Percentiles rank a stretch among this genome's conserved stretches.
Conservation (phyloP, 1,140 invertebrate genomes). For the Lethrus apterus region DNA sequence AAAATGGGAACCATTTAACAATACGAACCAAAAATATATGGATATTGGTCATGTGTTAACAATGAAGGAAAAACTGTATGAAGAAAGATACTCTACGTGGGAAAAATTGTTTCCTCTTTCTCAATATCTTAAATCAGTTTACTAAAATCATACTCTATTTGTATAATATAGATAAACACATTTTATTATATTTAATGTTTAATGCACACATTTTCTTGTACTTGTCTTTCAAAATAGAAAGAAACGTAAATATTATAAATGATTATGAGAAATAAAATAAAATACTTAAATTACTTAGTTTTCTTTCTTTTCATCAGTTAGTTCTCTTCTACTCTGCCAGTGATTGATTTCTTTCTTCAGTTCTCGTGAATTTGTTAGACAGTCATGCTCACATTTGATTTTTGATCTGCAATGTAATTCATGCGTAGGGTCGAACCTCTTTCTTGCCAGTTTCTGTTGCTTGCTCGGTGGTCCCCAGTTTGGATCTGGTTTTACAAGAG, state of each 20-base stretch:
- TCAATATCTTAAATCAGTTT: too few species aligned
- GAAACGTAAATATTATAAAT: too few species aligned
- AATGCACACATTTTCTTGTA: too few species aligned
- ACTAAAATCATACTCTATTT: too few species aligned
- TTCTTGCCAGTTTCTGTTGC: background rate
- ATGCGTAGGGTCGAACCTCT: slow-evolving; percentile 3
- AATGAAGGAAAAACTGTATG: background rate
- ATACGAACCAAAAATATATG: background rate
- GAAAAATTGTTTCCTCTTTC: slow-evolving; percentile 1
- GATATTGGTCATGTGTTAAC: background rate
- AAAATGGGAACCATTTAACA: background rate
- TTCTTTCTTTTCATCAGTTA: too few species aligned
- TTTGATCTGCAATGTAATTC: slow-evolving; percentile 4
- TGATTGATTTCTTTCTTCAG: slow-evolving; percentile 7
- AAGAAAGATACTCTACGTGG: background rate
- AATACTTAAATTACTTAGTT: too few species aligned
- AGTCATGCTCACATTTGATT: background rate
- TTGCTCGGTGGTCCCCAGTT: slow-evolving; percentile 3
- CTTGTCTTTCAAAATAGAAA: too few species aligned
- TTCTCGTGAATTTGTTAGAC: background rate
- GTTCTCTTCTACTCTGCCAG: slow-evolving; percentile 1
- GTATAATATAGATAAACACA: too few species aligned
- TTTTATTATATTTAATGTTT: too few species aligned
- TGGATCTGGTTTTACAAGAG: background rate
- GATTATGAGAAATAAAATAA: too few species aligned